Evolutionary conservation across 2,888 invertebrate genomes (phyloP).

Genomic region (Corythucha ciliata): DNA sequence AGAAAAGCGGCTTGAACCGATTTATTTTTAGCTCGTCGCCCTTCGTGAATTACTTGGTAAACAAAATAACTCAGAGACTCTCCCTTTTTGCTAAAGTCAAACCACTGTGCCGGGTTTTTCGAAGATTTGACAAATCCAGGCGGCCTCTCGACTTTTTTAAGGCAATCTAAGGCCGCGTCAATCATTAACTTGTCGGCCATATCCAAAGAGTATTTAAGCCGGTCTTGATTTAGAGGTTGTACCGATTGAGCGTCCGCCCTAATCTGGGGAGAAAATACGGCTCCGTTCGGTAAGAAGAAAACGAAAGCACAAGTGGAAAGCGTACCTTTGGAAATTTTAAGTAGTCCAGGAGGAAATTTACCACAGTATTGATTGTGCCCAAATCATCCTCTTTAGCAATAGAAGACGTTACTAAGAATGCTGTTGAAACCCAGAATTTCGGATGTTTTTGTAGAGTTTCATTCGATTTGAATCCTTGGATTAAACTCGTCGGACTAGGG

Average conservation of each 20-base stretch:
- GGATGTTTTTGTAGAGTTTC: not conserved
- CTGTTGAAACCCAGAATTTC: slow-evolving; percentile 24
- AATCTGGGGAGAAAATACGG: too few species aligned
- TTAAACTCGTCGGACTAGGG: too few species aligned
- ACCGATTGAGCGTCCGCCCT: too few species aligned
- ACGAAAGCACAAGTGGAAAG: too few species aligned
- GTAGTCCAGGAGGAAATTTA: slow-evolving; percentile 23
- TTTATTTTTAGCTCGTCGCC: slow-evolving; percentile 10
- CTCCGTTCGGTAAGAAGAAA: too few species aligned
- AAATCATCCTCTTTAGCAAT: slow-evolving; percentile 19
- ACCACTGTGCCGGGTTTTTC: too few species aligned
- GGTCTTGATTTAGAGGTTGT: too few species aligned
- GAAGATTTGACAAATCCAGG: too few species aligned
- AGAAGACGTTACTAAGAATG: slow-evolving; percentile 20
- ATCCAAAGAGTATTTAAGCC: too few species aligned
- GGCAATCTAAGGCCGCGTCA: too few species aligned
- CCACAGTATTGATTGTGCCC: slow-evolving; percentile 15
- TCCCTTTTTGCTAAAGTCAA: slow-evolving; percentile 17
- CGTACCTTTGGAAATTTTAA: slow-evolving; percentile 24
- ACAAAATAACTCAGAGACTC: slow-evolving; percentile 24
- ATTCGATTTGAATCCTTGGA: not conserved
- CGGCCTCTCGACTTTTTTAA: too few species aligned
- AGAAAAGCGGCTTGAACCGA: slow-evolving; percentile 17
- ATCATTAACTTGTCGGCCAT: too few species aligned
- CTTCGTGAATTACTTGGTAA: slow-evolving; percentile 27